Conservation (phyloP, 1,140 invertebrate species). For the Ceratina japonica region DNA sequence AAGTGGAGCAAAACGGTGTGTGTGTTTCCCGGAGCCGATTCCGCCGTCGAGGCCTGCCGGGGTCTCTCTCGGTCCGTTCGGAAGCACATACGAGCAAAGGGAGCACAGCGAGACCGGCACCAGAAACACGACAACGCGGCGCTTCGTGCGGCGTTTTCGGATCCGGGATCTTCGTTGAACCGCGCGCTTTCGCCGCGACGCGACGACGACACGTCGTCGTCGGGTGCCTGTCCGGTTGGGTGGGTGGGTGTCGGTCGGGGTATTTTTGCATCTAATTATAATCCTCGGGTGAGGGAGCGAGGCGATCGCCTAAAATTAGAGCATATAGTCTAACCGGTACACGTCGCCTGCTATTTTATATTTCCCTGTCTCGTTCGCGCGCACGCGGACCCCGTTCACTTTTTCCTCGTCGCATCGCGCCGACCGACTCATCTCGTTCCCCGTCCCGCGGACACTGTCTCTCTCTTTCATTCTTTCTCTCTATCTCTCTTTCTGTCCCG, state of each 20-base stretch:
- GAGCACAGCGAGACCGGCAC: conserved; percentile 7
- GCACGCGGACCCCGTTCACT: background rate
- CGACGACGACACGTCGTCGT: background rate
- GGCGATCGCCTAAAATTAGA: conserved; percentile 79
- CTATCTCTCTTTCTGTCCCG: no score
- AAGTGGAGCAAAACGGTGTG: conserved; percentile 33
- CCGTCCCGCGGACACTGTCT: conserved; percentile 27
- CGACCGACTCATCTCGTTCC: conserved; percentile 36
- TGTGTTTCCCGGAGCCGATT: conserved; percentile 5
- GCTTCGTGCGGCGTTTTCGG: conserved; percentile 15
- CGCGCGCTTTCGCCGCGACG: conserved; percentile 50
- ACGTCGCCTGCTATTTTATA: conserved; percentile 73
- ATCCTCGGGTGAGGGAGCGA: conserved; percentile 78
- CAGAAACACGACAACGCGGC: conserved; percentile 34
- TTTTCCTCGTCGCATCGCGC: conserved; percentile 14
- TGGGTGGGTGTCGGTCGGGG: conserved; percentile 70
- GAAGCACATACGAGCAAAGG: background rate
- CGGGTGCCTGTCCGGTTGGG: conserved; percentile 31
- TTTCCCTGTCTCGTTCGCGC: conserved; percentile 51
- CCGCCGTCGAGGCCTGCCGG: background rate
- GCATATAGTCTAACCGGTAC: conserved; percentile 76
- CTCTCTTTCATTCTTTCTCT: no score
- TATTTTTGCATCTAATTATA: conserved; percentile 80
- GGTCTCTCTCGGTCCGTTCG: background rate
- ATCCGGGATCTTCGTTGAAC: conserved; percentile 47